Base-by-base conservation (phyloP, 2,888 invertebrate genomes). In the Caradrina clavipalpis region DNA sequence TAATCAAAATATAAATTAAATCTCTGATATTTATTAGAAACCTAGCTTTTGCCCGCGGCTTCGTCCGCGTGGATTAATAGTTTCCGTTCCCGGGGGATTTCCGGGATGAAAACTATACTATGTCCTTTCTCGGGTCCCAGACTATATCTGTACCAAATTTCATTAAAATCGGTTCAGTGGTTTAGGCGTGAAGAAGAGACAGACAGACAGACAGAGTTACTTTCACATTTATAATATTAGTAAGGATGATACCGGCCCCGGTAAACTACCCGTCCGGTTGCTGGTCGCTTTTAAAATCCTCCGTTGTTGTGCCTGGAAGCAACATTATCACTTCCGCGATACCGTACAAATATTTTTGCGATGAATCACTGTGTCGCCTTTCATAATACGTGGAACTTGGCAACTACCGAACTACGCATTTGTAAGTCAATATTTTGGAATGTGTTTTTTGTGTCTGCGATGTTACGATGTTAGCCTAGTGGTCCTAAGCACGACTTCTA, bases 251-350 rank as follows among this genome's bases (percentile, higher is more conserved):
- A 73, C 53, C 11, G 26, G 26, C 26, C 2, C 26, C 11, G 54
- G 67, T 59, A 49, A 58, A 45, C 35, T 49, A 58, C 65, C 71
- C 6, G 53, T 3, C 21, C n/a, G 26, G 26, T 17, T 64, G 11
- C 51, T 45, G 35, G n/a, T 26, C 15, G 49, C 11, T 45, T 77
- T 22, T 54, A 35, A 57, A 61, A 62, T 61, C 61, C 54, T 58
- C 51, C 31, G 19, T 22, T 53, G n/a, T n/a, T n/a, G n/a, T n/a
- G 58, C 19, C 47, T 78, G 64, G 61, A 61, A 73, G 35, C 35
- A 55, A 51, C 58, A 62, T 69, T 69, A 78, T 77, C 73, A 53
- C 62, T 78, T 69, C 64, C 61, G 73, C 51, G 31, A 61, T 57
- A 47, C 60, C 22, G 54, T 55, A 59, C 58, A 78, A 73, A 78